A percentile compares a stretch with the other conserved stretches of the same genome.
These are phyloP conservation scores for Sphaerophoria rueppellii DNA, from an alignment of 2,888 invertebrate genomes.

Conservation along the genomic window DNA sequence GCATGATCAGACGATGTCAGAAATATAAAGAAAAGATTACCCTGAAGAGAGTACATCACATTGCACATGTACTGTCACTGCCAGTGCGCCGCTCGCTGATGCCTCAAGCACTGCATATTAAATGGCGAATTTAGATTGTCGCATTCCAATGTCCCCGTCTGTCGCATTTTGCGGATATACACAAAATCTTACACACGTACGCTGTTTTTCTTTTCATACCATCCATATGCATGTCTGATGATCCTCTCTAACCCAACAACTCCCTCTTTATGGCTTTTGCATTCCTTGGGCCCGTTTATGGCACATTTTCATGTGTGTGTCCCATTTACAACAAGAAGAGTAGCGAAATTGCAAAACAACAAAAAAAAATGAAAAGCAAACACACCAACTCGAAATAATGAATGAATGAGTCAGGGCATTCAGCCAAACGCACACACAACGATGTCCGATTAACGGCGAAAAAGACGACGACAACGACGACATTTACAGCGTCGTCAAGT, in stretches of 20 bases:
- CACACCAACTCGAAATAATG: constrained; percentile 54
- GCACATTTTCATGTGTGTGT: constrained; percentile 65
- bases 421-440: constrained; percentile 44
- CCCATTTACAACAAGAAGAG: constrained; percentile 52
- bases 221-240: neutral
- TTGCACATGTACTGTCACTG: constrained; percentile 42
- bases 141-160: constrained; percentile 68
- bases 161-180: constrained; percentile 44
- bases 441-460: neutral
- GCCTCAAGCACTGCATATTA: constrained; percentile 67
- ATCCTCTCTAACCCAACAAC: neutral
- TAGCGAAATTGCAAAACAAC: neutral
- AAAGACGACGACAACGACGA: constrained; percentile 15
- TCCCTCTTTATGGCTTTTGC: constrained; percentile 22
- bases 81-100: constrained; percentile 12
- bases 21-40: constrained; percentile 23
- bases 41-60: constrained; percentile 32
- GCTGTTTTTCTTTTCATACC: too few relatives aligned
- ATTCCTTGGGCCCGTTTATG: constrained; percentile 50
- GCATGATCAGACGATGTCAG: neutral
- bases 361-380: constrained; percentile 19
- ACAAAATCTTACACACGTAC: neutral
- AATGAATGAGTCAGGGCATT: constrained; percentile 73
- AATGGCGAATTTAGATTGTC: constrained; percentile 69
- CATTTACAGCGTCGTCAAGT: neutral